A percentile compares a stretch with the other conserved stretches of the same genome.
Conservation (phyloP, 2,888 invertebrate species). For the Netelia melanura region DNA sequence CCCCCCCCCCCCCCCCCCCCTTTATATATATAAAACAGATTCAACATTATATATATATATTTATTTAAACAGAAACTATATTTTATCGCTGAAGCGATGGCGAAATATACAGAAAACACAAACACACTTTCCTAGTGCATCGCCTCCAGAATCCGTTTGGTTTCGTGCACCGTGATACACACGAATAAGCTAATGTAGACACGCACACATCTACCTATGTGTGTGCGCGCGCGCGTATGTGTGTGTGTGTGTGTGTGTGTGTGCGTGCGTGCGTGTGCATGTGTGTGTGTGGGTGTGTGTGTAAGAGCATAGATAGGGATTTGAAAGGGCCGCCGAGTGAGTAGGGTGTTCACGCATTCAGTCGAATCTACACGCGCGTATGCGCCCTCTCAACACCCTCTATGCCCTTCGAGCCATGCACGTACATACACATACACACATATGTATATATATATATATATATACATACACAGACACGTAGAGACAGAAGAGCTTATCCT, state of each 20-base stretch:
- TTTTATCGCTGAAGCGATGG: not conserved
- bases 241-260: not conserved
- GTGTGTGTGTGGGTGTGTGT: too few species aligned
- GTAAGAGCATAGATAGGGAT: constrained; percentile 49
- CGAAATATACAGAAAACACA: constrained; percentile 21
- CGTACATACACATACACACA: not conserved
- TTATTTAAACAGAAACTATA: constrained; percentile 15
- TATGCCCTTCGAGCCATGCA: not conserved
- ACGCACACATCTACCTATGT: not conserved
- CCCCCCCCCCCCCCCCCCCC: too few species aligned
- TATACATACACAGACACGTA: not conserved
- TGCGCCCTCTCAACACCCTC: not conserved
- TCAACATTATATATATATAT: not conserved
- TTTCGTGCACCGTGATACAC: constrained; percentile 18
- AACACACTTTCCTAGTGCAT: constrained; percentile 55
- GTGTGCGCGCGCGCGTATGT: not conserved
- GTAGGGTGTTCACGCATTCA: constrained; percentile 43
- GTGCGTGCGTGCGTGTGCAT: too few species aligned
- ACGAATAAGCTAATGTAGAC: not conserved
- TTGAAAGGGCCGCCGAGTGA: constrained; percentile 47
- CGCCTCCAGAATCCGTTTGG: constrained; percentile 45
- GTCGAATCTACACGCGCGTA: constrained; percentile 20
- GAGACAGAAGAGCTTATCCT: constrained; percentile 46
- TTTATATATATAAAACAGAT: too few species aligned
- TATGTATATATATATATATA: constrained; percentile 10